Percentiles rank a stretch among this genome's conserved stretches.
Conservation (phyloP, 2,797 vertebrate species). For the Tympanoctomys barrerae region DNA sequence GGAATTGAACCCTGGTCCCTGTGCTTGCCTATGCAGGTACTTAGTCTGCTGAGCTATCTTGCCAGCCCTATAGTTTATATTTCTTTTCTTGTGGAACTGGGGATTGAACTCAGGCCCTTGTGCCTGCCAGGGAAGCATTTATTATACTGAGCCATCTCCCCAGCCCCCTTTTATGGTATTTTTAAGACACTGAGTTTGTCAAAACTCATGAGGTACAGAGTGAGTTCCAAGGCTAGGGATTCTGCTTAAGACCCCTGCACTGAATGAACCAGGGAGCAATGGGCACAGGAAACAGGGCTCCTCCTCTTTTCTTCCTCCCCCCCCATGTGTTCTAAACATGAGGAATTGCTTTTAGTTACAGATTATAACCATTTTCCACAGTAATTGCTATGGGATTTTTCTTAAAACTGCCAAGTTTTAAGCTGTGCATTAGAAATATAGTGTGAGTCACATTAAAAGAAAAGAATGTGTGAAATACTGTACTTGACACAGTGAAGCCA, state of each 20-base stretch:
- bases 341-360: background rate
- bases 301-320: background rate
- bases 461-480: background rate
- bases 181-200: background rate
- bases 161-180: background rate
- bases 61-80: background rate
- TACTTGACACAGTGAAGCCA: background rate
- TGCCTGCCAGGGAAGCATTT: too few species aligned
- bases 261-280: background rate
- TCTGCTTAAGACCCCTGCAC: background rate
- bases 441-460: background rate
- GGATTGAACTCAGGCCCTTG: too few species aligned
- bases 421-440: background rate
- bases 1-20: too few species aligned
- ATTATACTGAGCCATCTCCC: too few species aligned
- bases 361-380: background rate
- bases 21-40: too few species aligned
- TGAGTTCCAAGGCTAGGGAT: background rate
- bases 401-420: background rate
- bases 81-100: too few species aligned
- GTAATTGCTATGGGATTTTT: conserved; percentile 5
- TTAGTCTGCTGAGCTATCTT: too few species aligned
- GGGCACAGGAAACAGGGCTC: background rate
- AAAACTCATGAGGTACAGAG: background rate
- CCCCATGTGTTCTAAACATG: background rate